Evolutionary conservation across 1,140 invertebrate genomes (phyloP).

Genomic region (Oreohelix idahoensis): DNA sequence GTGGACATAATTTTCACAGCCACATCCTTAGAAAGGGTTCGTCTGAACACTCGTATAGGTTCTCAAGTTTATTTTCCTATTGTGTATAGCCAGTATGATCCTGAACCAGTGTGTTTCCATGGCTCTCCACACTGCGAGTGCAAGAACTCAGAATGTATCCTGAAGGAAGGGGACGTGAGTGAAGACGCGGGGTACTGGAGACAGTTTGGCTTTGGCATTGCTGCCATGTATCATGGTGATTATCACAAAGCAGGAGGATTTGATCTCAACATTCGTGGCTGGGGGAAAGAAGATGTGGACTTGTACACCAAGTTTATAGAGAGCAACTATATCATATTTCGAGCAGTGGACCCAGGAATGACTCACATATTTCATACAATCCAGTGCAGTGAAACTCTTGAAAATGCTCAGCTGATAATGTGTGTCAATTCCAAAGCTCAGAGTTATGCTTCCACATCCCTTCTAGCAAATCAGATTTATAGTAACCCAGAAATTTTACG

Average conservation of each 20-base stretch:
- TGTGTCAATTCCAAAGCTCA: constrained; percentile 84
- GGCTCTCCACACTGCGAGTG: constrained; percentile 53
- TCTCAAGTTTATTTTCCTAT: constrained; percentile 95
- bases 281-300: constrained; percentile 76
- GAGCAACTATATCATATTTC: constrained; percentile 79
- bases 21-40: constrained; percentile 71
- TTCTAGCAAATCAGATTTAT: constrained; percentile 63
- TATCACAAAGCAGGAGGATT: constrained; percentile 84
- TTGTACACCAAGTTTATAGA: constrained; percentile 88
- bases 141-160: constrained; percentile 46
- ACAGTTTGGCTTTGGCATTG: constrained; percentile 96
- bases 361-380: constrained; percentile 94
- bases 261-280: constrained; percentile 88
- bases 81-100: constrained; percentile 96
- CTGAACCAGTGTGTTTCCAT: constrained; percentile 71
- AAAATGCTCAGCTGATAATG: constrained; percentile 87
- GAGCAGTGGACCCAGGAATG: constrained; percentile 87
- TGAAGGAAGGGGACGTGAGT: constrained; percentile 70
- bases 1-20: constrained; percentile 76
- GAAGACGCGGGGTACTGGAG: constrained; percentile 90
- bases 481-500: constrained; percentile 41
- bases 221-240: constrained; percentile 91
- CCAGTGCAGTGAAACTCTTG: constrained; percentile 85
- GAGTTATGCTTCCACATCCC: constrained; percentile 65
- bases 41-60: constrained; percentile 83